Base-by-base conservation (phyloP, 2,797 vertebrate species). In the Chrysocyon brachyurus region DNA sequence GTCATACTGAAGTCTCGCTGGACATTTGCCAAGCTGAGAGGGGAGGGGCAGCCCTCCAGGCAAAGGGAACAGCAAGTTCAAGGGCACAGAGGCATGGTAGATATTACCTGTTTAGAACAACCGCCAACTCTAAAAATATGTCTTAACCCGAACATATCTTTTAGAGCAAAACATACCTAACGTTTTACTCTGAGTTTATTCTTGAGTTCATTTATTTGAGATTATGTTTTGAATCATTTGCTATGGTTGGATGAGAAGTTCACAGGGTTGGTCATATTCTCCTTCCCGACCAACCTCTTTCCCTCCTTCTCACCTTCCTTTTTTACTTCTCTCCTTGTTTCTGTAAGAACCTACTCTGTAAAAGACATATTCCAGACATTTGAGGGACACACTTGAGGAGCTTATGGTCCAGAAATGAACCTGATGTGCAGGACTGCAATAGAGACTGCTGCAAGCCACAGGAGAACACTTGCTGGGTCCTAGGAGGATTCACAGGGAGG, bases 161-260 rank as follows among this genome's bases (percentile, higher is more conserved):
- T 91, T 64, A 59, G 70, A 46, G 22, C 31, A 93, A 33, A 85
- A 31, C 2, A 1, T 77, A 28, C 15, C 31, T 64, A 46, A 46
- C 33, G 6, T 70, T 91, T 66, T 28, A 77, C 21, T 49, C 7
- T 31, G 17, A 52, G 57, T 81, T 66, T 3, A 5, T 95, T 90
- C 16, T 57, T 87, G 49, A 28, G n/a, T 87, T 88, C 31, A 21
- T 92, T 49, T 90, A 22, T 89, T 85, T n/a, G 70, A 26, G 12
- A 21, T 19, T 82, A 3, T n/a, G 31, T 91, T 87, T 79, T 22
- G 49, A 92, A 49, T 73, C 36, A 14, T 79, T 28, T 63, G 33
- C 4, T 46, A 19, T 6, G 8, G 49, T 15, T 91, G 56, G 24
- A 64, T 64, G 22, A 87, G 11, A 52, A 14, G 3, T 70, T 83